Evolutionary conservation across 2,888 invertebrate species (phyloP), one percentile per base, ranked within the genome.

Genomic region (Thera britannica): DNA sequence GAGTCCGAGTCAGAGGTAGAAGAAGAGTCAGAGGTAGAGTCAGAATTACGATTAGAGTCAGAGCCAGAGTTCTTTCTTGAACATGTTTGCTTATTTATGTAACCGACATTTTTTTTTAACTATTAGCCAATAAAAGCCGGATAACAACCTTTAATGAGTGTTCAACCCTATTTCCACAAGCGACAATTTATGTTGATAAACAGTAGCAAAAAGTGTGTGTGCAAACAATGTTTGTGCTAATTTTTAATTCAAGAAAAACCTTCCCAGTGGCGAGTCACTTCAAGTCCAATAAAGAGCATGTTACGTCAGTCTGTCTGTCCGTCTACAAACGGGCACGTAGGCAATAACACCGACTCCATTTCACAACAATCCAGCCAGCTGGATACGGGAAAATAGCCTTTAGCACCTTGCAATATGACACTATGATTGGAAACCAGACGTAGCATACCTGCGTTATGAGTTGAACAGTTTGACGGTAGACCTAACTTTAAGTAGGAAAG

Each of bases 401-500:
- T 80, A 74, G 46, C 2, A 1, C 52, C 2, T 41, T 12, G 23
- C 0, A 5, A 2, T 62, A 73, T 77, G 59, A 72, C 65, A 38
- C 36, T 38, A 49, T 7, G 8, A 2, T 57, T 56, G 11, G 52
- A 63, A 54, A 58, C 8, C 6, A 12, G 12, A 36, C 23, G 64
- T 71, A 62, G 67, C 72, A 62, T 76, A 88, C 86, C 85, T 88
- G 85, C 75, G 84, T 85, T 84, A 82, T 79, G 77, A 87, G 88
- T 90, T 89, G 79, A 89, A 90, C 90, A 90, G 83, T 90, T 90
- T 90, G 90, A 90, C 88, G 83, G 74, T 65, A 72, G 70, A 79
- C 79, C 79, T 81, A 83, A 83, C 80, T 83, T 79, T 79, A 85
- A 84, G 83, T 87, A 82, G 85, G 85, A 71, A 81, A 85, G 79